Evolutionary conservation across 2,113 vertebrate genomes (phyloP).

Genomic region (Kobus ellipsiprymnus): DNA sequence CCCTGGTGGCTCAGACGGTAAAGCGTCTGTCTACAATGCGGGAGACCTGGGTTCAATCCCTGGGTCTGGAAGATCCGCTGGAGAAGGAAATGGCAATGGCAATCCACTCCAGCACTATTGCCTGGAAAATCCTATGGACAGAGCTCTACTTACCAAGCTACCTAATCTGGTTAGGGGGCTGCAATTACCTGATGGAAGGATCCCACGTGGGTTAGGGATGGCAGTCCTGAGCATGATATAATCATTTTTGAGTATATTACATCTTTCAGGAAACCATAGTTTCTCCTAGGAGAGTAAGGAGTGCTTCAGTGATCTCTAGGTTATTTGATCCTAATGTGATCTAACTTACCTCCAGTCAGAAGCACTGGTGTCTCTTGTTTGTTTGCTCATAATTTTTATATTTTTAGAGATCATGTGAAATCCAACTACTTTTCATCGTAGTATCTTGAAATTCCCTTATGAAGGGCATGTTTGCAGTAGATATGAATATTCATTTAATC

Average conservation of each 20-base stretch:
- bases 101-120: too few relatives aligned
- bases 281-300: neutral
- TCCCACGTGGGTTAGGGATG: neutral
- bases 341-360: neutral
- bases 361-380: neutral
- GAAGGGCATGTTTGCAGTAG: neutral
- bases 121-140: too few relatives aligned
- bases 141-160: neutral
- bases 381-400: neutral
- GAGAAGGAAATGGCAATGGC: too few relatives aligned
- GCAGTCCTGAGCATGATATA: neutral
- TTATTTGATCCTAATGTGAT: neutral
- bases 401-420: neutral
- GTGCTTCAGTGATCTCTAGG: neutral
- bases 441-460: neutral
- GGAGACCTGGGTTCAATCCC: too few relatives aligned
- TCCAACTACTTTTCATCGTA: neutral
- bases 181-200: neutral
- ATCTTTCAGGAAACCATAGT: neutral
- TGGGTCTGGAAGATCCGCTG: too few relatives aligned
- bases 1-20: too few relatives aligned
- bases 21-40: too few relatives aligned
- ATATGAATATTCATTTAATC: neutral
- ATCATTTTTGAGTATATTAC: neutral
- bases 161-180: neutral